Evolutionary conservation across 2,113 vertebrate species (phyloP).

Genomic region (Myxocyprinus asiaticus): DNA sequence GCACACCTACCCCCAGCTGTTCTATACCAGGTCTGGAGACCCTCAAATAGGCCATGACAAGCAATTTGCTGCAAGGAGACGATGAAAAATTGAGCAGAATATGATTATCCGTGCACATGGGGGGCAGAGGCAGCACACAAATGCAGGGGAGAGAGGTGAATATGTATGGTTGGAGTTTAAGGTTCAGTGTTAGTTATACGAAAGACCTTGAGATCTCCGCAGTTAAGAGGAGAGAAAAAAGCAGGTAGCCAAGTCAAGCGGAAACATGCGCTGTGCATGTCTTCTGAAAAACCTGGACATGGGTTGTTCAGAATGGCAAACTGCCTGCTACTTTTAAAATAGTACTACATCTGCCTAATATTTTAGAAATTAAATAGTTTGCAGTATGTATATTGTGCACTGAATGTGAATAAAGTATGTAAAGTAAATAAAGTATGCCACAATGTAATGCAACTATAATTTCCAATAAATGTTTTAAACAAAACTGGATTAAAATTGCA

Average conservation of each 20-base stretch:
- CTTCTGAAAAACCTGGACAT: background rate
- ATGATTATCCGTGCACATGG: slow-evolving; percentile 55
- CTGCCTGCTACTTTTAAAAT: background rate
- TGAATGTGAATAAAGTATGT: background rate
- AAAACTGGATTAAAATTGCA: background rate
- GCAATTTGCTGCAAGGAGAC: slow-evolving; percentile 69
- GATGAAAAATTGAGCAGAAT: slow-evolving; percentile 69
- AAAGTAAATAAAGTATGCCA: background rate
- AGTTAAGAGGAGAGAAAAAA: background rate
- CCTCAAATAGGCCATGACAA: slow-evolving; percentile 70
- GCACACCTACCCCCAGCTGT: no score
- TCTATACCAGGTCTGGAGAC: background rate
- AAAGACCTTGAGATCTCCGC: slow-evolving; percentile 11
- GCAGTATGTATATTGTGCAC: background rate
- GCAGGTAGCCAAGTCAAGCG: background rate
- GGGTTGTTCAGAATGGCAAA: background rate
- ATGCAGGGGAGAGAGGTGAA: slow-evolving; percentile 35
- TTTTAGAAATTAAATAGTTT: background rate
- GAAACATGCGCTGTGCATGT: background rate
- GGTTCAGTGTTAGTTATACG: background rate
- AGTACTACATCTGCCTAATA: no score
- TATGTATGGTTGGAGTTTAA: slow-evolving; percentile 9
- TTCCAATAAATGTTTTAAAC: background rate
- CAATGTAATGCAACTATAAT: background rate
- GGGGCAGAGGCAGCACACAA: slow-evolving; percentile 58